These are phyloP conservation scores for Columba guinea DNA, from an alignment of 2,797 vertebrate genomes.

Conservation along the genomic window DNA sequence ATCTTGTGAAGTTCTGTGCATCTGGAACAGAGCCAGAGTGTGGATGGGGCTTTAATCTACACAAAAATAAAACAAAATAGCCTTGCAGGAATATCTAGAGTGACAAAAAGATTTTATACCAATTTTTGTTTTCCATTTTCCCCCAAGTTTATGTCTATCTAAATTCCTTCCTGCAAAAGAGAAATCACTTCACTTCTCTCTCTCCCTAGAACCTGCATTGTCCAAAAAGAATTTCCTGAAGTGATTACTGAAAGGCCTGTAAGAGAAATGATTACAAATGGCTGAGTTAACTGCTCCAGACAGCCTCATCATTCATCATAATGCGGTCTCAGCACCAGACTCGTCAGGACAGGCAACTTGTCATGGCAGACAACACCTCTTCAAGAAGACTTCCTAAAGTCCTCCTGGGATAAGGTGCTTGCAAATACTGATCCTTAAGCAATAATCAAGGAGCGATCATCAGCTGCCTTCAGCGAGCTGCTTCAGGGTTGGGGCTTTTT, in stretches of 20 bases:
- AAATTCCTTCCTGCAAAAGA: slow-evolving; percentile 33
- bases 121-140: neutral
- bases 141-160: neutral
- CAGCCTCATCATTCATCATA: slow-evolving; percentile 71
- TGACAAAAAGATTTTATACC: neutral
- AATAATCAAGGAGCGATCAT: slow-evolving; percentile 18
- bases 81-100: neutral
- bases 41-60: neutral
- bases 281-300: slow-evolving; percentile 55
- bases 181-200: slow-evolving; percentile 7
- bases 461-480: neutral
- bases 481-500: neutral
- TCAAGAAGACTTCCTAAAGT: slow-evolving; percentile 38
- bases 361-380: slow-evolving; percentile 65
- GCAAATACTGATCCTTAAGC: slow-evolving; percentile 15
- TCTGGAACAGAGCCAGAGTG: neutral
- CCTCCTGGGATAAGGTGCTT: slow-evolving; percentile 23
- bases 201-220: neutral
- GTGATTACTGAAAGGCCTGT: slow-evolving; percentile 53
- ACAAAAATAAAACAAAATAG: neutral
- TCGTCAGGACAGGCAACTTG: slow-evolving; percentile 63
- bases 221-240: slow-evolving; percentile 61
- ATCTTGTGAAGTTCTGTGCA: neutral
- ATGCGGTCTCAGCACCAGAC: slow-evolving; percentile 47
- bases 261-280: slow-evolving; percentile 75